These are phyloP conservation scores for Bellardia pandia DNA, from an alignment of 2,888 invertebrate species.

Conservation along the genomic window DNA sequence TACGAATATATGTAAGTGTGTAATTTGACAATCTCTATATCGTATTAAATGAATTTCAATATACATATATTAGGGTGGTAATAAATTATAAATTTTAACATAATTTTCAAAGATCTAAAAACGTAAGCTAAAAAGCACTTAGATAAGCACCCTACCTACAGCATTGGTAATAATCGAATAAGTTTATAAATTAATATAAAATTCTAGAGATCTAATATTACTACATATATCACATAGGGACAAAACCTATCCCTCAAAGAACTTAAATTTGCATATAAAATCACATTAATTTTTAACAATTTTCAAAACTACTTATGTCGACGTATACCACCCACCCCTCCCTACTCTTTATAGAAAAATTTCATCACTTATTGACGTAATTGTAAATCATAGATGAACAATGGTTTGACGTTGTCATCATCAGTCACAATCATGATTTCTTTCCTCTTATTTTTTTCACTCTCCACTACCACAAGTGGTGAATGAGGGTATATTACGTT, in stretches of 20 bases:
- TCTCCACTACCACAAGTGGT: no score
- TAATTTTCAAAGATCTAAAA: no score
- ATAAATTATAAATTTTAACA: background rate
- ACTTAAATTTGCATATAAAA: no score
- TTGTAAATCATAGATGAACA: background rate
- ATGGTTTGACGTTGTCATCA: conserved; percentile 36
- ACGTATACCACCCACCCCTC: background rate
- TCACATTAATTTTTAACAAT: no score
- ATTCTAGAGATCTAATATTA: no score
- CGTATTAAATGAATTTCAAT: conserved; percentile 2
- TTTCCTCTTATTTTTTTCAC: background rate
- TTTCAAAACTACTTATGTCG: background rate
- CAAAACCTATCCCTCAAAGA: no score
- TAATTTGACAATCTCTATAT: conserved; percentile 19
- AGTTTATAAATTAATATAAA: no score
- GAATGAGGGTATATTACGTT: no score
- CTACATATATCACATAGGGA: no score
- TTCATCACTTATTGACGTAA: conserved; percentile 24
- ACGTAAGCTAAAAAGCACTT: no score
- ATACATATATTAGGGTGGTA: background rate
- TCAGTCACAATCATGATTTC: conserved; percentile 21
- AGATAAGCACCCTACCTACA: no score
- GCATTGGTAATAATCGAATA: no score
- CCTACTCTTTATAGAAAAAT: conserved; percentile 5
- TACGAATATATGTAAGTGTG: background rate